phyloP scores from a whole-genome alignment of 2,888 invertebrate genomes.

The Gastracanthus pulcherrimus region DNA sequence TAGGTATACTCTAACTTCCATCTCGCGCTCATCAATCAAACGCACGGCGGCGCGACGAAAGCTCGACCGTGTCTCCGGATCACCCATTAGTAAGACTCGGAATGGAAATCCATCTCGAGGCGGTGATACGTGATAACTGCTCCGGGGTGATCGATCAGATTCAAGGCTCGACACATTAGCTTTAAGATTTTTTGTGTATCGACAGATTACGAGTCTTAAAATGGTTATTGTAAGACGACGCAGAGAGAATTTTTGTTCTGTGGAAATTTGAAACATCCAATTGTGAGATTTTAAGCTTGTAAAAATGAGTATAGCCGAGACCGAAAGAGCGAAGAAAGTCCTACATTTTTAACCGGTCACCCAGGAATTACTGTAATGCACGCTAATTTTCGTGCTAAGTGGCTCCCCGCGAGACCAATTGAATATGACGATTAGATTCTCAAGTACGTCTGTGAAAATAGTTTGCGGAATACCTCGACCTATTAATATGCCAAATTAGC shows the following conservation, averaged over 20 bases:
- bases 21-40: background rate
- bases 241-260: background rate
- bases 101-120: background rate
- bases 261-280: background rate
- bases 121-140: background rate
- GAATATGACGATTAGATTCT: slow-evolving; percentile 22
- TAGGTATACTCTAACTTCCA: background rate
- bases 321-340: background rate
- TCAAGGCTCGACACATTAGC: background rate
- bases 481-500: background rate
- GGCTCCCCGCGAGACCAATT: slow-evolving; percentile 10
- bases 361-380: background rate
- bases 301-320: background rate
- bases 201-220: background rate
- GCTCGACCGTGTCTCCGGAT: background rate
- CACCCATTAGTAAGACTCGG: background rate
- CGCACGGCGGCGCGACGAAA: background rate
- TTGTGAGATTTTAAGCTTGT: background rate
- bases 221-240: background rate
- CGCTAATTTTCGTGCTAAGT: slow-evolving; percentile 12
- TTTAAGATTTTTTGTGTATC: background rate
- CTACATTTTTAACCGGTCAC: background rate
- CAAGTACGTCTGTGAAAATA: slow-evolving; percentile 36
- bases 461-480: background rate
- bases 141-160: background rate